A percentile compares a stretch with the other conserved stretches of the same genome.
These are phyloP conservation scores for Lutjanus argentimaculatus DNA, from an alignment of 2,797 vertebrate genomes.

Conservation along the genomic window DNA sequence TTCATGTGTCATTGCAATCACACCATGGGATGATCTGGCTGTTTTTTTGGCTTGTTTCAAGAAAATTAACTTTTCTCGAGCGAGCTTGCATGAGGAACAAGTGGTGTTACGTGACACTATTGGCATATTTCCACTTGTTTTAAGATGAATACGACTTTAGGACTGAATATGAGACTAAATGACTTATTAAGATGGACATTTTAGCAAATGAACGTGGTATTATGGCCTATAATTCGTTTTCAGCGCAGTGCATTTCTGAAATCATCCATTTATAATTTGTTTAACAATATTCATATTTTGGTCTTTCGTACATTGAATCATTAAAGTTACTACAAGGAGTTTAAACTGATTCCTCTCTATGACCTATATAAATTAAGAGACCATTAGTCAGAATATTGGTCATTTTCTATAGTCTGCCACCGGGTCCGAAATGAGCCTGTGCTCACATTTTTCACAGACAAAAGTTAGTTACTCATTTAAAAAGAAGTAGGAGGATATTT, in stretches of 20 bases:
- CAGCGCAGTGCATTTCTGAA: constrained; percentile 34
- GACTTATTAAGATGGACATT: constrained; percentile 33
- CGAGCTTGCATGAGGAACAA: constrained; percentile 36
- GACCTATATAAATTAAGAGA: no score
- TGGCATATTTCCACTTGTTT: constrained; percentile 31
- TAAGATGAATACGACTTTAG: constrained; percentile 28
- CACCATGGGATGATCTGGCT: constrained; percentile 13
- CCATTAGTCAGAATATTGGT: no score
- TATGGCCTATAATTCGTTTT: constrained; percentile 40
- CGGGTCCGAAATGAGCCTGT: no score
- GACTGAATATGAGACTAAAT: constrained; percentile 32
- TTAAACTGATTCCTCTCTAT: no score
- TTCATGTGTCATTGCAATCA: constrained; percentile 42
- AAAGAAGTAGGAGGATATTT: no score
- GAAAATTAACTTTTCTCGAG: not conserved
- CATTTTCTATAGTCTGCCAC: no score
- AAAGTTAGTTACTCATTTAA: no score
- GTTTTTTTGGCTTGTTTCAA: not conserved
- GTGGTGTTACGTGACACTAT: constrained; percentile 16
- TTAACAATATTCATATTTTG: constrained; percentile 6
- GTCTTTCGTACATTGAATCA: constrained; percentile 17
- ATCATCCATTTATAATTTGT: constrained; percentile 22
- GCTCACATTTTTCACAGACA: no score
- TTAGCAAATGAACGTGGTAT: constrained; percentile 25
- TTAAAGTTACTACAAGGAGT: not conserved